Conservation (phyloP, 2,113 vertebrate genomes). For the Erinaceus europaeus region DNA sequence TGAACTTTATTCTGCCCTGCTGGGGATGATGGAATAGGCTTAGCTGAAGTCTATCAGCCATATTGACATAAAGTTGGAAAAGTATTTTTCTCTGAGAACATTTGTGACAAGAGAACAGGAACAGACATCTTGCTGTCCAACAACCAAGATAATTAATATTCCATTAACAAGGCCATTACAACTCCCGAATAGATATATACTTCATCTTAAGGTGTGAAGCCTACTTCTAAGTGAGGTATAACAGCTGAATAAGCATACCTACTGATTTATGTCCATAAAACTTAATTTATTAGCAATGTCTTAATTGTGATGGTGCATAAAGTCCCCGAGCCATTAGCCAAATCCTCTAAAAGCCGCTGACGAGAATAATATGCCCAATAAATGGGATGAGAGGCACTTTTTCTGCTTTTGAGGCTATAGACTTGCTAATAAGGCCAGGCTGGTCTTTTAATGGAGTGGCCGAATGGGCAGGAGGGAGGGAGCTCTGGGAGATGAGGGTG, state of each 20-base stretch:
- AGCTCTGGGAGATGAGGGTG: slow-evolving; percentile 3
- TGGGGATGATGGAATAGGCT: not conserved
- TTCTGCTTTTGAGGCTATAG: slow-evolving; percentile 79
- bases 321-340: slow-evolving; percentile 80
- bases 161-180: slow-evolving; percentile 83
- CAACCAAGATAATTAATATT: slow-evolving; percentile 78
- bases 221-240: slow-evolving; percentile 73
- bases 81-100: slow-evolving; percentile 42
- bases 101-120: slow-evolving; percentile 37
- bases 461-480: slow-evolving; percentile 22
- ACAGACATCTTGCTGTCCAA: slow-evolving; percentile 54
- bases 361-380: slow-evolving; percentile 77
- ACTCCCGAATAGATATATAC: slow-evolving; percentile 69
- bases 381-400: slow-evolving; percentile 80
- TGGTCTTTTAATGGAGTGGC: slow-evolving; percentile 74
- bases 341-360: slow-evolving; percentile 82
- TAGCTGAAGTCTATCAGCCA: not conserved
- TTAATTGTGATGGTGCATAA: slow-evolving; percentile 80
- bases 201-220: slow-evolving; percentile 75
- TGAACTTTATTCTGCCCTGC: not conserved
- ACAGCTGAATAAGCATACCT: slow-evolving; percentile 82
- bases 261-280: slow-evolving; percentile 82
- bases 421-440: slow-evolving; percentile 77
- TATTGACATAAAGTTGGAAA: slow-evolving; percentile 40
- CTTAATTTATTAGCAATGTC: slow-evolving; percentile 74